Evolutionary conservation across 2,113 vertebrate genomes (phyloP), one percentile per base, ranked within the genome.

Genomic region (Myiagra hebetior): DNA sequence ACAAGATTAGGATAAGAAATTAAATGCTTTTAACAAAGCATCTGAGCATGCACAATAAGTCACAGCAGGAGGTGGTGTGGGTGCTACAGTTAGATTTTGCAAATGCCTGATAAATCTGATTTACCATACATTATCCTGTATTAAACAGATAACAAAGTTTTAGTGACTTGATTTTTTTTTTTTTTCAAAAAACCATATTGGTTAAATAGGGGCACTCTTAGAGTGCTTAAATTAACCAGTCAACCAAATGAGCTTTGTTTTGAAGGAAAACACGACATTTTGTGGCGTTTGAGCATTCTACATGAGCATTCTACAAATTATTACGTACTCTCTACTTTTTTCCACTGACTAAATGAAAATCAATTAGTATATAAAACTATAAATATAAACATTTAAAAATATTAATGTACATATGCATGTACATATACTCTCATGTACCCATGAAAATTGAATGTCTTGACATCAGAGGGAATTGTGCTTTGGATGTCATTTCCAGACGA

Each of bases 331-430:
- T 33, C 6, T 47, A 5, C 10, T 56, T 68, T 53, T 83, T 74
- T 22, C 53, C 19, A 55, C 21, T 42, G 4, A 72, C 8, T 72
- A 27, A 76, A 57, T 64, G 49, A 75, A 86, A 92, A 59, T 42
- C 14, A 75, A 6, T 42, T 67, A 0, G 53, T 63, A 35, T 10
- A 42, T 11, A 73, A 70, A 81, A 10, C 2, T 26, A 28, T 31
- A 77, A 17, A 42, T 26, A 28, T 31, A 77, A 17, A 42, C 22
- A 31, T 57, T 35, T 65, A 64, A 77, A 87, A 78, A 59, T 15
- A 63, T 23, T 27, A 75, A 49, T 9, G 17, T 9, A 14, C 3
- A 7, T 2, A 23, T 1, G 2, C 1, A 21, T 10, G 33, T 14
- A n/a, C 4, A 19, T n/a, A 24, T 9, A 53, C 5, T 37, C 7